Evolutionary conservation across 2,888 invertebrate genomes (phyloP).

Genomic region (Zaprionus lineosus): DNA sequence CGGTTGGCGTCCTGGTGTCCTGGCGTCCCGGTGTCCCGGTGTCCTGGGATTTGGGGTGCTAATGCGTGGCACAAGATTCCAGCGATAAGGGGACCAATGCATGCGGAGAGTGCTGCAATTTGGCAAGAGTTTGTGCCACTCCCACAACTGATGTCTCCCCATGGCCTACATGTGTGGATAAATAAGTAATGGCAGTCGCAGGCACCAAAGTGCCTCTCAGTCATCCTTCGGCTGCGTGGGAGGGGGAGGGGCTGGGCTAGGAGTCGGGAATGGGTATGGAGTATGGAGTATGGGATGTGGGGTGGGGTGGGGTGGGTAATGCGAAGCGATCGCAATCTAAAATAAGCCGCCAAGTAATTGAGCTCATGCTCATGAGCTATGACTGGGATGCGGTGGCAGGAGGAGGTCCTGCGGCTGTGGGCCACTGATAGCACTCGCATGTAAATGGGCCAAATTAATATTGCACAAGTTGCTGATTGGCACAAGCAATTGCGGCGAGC

Average conservation of each 20-base stretch:
- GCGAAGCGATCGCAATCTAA: conserved; percentile 45
- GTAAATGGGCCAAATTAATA: conserved; percentile 64
- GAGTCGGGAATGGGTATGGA: too few species aligned
- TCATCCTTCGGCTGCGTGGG: too few species aligned
- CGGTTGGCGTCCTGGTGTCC: too few species aligned
- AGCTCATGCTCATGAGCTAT: conserved; percentile 12
- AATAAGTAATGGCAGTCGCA: conserved; percentile 45
- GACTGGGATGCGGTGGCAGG: neutral
- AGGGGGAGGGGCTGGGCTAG: too few species aligned
- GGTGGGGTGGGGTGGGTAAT: too few species aligned
- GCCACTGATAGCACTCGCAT: conserved; percentile 6
- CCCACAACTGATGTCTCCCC: conserved; percentile 56
- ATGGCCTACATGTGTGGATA: conserved; percentile 55
- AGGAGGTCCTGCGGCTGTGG: neutral
- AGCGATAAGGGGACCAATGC: conserved; percentile 38
- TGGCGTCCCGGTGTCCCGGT: too few species aligned
- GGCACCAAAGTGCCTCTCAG: conserved; percentile 11
- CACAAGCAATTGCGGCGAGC: conserved; percentile 43
- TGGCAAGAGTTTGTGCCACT: conserved; percentile 45
- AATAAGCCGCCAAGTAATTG: conserved; percentile 44
- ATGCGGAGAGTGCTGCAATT: too few species aligned
- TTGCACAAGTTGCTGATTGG: conserved; percentile 52
- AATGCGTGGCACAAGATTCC: conserved; percentile 41
- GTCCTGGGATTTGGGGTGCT: conserved; percentile 25
- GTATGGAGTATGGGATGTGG: too few species aligned